A percentile compares a stretch with the other conserved stretches of the same genome.
Conservation (phyloP, 2,888 invertebrate genomes). For the Corbicula japonica region DNA sequence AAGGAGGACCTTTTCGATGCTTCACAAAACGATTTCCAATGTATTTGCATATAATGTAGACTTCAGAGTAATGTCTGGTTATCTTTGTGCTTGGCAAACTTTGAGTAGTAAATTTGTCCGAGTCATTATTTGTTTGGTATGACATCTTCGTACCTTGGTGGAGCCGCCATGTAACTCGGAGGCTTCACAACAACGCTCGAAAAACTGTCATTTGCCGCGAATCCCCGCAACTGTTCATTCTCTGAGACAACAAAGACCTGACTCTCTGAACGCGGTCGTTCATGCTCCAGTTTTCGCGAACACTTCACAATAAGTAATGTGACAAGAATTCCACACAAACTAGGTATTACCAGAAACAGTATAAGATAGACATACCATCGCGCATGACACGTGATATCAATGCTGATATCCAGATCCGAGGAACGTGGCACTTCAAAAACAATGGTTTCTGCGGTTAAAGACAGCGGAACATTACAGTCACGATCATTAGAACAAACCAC, state of each 20-base stretch:
- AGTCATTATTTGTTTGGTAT: no score
- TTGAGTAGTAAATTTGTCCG: no score
- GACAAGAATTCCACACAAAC: neutral
- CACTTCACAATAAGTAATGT: neutral
- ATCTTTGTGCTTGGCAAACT: no score
- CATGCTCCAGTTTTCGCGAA: neutral
- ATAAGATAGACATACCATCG: constrained; percentile 24
- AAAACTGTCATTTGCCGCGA: constrained; percentile 8
- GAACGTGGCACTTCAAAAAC: constrained; percentile 27
- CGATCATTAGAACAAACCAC: neutral
- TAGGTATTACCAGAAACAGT: constrained; percentile 20
- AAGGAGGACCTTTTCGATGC: no score
- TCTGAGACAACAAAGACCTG: neutral
- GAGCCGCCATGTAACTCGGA: constrained; percentile 19
- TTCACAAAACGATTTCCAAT: no score
- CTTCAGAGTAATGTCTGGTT: no score
- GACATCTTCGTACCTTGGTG: constrained; percentile 11
- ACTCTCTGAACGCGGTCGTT: neutral
- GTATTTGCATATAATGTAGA: no score
- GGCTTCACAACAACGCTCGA: constrained; percentile 1
- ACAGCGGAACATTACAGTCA: constrained; percentile 11
- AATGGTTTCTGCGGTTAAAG: constrained; percentile 1
- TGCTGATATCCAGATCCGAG: constrained; percentile 2
- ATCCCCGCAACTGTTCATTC: neutral
- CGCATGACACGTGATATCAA: constrained; percentile 17